Evolutionary conservation across 2,888 invertebrate genomes (phyloP).

Genomic region (Hypselothyrea guttata): DNA sequence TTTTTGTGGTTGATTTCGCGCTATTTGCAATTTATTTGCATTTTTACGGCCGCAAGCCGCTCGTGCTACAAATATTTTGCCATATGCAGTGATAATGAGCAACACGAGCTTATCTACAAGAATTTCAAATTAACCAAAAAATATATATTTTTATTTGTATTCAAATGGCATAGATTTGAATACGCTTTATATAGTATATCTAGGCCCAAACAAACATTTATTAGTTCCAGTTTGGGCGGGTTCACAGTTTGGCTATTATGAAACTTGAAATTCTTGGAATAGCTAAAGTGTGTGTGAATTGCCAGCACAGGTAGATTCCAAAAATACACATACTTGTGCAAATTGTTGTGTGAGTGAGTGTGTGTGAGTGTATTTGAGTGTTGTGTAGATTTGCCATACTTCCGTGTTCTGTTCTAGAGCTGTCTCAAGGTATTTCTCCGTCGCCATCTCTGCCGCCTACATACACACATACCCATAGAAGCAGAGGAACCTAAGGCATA

Average conservation of each 20-base stretch:
- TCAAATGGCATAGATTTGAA: neutral
- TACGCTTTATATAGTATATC: neutral
- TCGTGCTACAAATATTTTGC: conserved; percentile 37
- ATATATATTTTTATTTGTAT: neutral
- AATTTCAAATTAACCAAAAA: conserved; percentile 11
- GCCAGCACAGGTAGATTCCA: conserved; percentile 35
- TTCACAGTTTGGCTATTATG: conserved; percentile 12
- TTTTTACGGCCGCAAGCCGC: conserved; percentile 56
- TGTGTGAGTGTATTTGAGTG: conserved; percentile 26
- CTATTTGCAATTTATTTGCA: conserved; percentile 28
- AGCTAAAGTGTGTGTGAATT: conserved; percentile 22
- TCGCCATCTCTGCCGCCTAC: conserved; percentile 32
- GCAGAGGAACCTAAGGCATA: conserved; percentile 34
- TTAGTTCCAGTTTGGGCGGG: conserved; percentile 1
- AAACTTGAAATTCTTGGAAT: conserved; percentile 29
- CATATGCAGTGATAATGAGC: conserved; percentile 26
- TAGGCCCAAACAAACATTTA: neutral
- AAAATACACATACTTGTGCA: conserved; percentile 15
- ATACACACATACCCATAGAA: conserved; percentile 9
- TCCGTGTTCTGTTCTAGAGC: conserved; percentile 43
- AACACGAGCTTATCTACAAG: conserved; percentile 43
- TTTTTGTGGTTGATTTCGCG: conserved; percentile 16
- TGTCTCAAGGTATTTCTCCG: conserved; percentile 43
- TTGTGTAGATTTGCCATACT: conserved; percentile 29
- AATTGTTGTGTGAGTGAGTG: neutral